Conservation (phyloP, 2,888 invertebrate species). For the Neoitamus cyanurus region DNA sequence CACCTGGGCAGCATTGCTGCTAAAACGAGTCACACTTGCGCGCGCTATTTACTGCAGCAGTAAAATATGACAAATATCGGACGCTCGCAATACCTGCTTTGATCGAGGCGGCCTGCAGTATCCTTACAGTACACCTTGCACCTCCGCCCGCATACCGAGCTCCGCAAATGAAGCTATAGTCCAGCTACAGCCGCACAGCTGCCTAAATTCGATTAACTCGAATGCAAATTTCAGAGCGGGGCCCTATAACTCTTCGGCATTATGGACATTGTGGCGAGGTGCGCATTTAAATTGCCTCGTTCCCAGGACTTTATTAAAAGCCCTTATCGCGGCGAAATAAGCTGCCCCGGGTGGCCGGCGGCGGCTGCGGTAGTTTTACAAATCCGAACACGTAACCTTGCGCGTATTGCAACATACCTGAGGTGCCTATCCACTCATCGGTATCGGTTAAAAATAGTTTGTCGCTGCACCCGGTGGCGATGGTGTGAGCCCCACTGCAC, state of each 20-base stretch:
- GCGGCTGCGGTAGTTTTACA: not conserved
- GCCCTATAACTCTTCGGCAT: not conserved
- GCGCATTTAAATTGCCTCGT: not conserved
- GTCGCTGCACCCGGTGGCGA: not conserved
- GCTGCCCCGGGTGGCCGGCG: not conserved
- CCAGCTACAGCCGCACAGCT: not conserved
- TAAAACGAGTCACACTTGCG: not conserved
- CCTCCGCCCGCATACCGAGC: not conserved
- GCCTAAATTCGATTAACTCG: constrained; percentile 1
- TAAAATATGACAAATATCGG: not conserved
- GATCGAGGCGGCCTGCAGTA: not conserved
- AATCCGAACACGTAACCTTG: constrained; percentile 12
- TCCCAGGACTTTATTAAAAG: constrained; percentile 9
- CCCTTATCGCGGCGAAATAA: not conserved
- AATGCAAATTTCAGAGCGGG: not conserved
- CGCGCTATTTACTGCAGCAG: not conserved
- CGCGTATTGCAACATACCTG: not conserved
- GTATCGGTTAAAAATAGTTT: constrained; percentile 16
- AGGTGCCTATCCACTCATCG: not conserved
- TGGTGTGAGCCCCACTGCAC: not conserved
- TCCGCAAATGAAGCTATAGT: not conserved
- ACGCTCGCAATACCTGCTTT: not conserved
- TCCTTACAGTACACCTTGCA: not conserved
- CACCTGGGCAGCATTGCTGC: not conserved
- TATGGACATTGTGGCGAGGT: not conserved